Evolutionary conservation across 1,140 invertebrate species (phyloP), one percentile per base, ranked within the genome.

Genomic region (Macrostomum lignano): DNA sequence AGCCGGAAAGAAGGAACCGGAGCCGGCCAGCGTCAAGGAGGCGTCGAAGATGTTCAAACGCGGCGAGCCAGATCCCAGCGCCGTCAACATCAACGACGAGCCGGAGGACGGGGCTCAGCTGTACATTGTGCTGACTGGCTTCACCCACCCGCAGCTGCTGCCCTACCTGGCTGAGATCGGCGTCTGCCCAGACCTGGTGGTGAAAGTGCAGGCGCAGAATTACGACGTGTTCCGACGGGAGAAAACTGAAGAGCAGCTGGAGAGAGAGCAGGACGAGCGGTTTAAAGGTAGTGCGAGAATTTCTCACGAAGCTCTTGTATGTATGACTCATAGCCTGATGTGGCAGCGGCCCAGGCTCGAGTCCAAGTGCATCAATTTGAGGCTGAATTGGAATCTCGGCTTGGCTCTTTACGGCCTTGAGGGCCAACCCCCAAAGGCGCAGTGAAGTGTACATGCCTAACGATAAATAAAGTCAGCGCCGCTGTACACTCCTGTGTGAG

Each of bases 41-140:
- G 52, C 45, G 2, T 51, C 43, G 32, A 53, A 55, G 36, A 39
- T 58, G 31, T 50, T 45, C 34, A 58, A 55, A 36, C 31, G 51
- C 22, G 52, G 52, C 25, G 53, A 58, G 24, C 50, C 52, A 33
- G 51, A 53, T 33, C 37, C 42, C 7, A 48, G 49, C 10, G 44
- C 39, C 24, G 53, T 52, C 43, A 55, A 46, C 38, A 51, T 55
- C 40, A 54, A 58, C 47, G 55, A 58, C 48, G 55, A 58, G 33
- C 55, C 55, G 15, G 51, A 53, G 39, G 52, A 57, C 44, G 53
- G 55, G 10, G 46, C 51, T 6, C 32, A 52, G 7, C 47, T 49
- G 32, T 58, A 58, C 36, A 42, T 55, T 10, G 29, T 57, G 5
- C 37, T 58, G 3, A 38, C 42, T 21, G 53, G 55, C 14, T 55